Evolutionary conservation across 2,113 vertebrate genomes (phyloP).

Genomic region (Antennarius striatus): DNA sequence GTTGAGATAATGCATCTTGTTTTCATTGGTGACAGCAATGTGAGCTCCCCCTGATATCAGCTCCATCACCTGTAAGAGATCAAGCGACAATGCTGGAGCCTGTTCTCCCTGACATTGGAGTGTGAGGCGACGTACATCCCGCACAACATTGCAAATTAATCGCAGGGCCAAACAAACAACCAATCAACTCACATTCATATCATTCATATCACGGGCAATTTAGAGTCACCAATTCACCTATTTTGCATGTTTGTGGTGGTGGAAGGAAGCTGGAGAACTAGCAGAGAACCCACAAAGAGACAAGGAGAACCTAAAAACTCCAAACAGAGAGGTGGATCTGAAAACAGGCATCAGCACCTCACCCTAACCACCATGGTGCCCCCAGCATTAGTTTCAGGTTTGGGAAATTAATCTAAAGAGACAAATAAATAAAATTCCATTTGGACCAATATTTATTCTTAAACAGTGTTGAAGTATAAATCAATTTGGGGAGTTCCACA

Average conservation of each 20-base stretch:
- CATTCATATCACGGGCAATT: no score
- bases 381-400: not conserved
- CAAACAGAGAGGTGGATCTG: not conserved
- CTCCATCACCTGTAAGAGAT: slow-evolving; percentile 86
- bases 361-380: not conserved
- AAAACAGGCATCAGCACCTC: no score
- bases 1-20: slow-evolving; percentile 98
- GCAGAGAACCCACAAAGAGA: no score
- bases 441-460: slow-evolving; percentile 11
- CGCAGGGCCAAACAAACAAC: no score
- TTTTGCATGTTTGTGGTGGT: no score
- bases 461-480: not conserved
- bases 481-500: not conserved
- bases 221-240: no score
- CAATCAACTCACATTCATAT: no score
- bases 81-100: not conserved
- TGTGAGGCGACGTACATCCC: no score
- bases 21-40: slow-evolving; percentile 92
- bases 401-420: not conserved
- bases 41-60: slow-evolving; percentile 93
- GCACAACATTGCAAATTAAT: no score
- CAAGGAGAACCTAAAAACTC: not conserved
- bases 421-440: not conserved
- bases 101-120: no score
- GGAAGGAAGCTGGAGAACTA: no score